Percentiles rank a stretch among this genome's conserved stretches.
phyloP scores from a whole-genome alignment of 1,140 invertebrate genomes.

The Gyrodactylus bullatarudis region DNA sequence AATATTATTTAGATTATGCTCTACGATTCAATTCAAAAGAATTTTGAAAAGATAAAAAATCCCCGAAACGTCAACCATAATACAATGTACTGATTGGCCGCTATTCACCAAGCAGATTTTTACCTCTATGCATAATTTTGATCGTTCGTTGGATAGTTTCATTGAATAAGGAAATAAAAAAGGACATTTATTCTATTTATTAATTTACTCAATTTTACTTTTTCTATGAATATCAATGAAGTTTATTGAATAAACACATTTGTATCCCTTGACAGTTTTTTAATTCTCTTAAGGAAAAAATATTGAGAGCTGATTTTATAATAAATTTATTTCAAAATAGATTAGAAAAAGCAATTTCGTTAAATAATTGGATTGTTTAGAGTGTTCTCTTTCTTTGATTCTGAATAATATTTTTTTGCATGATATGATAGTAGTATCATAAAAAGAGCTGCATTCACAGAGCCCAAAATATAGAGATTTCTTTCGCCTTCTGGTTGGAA shows the following conservation, averaged over 20 bases:
- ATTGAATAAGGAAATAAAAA: neutral
- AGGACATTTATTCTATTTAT: neutral
- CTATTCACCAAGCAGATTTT: neutral
- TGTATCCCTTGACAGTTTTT: no score
- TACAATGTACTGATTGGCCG: slow-evolving; percentile 5
- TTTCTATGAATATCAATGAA: neutral
- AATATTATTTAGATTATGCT: slow-evolving; percentile 30
- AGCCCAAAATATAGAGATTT: neutral
- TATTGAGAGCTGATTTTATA: no score
- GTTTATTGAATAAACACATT: neutral
- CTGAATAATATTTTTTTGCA: neutral
- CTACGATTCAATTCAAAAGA: slow-evolving; percentile 77
- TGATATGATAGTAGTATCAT: neutral
- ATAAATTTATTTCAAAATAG: no score
- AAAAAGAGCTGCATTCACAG: neutral
- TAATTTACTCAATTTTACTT: neutral
- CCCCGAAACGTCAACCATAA: slow-evolving; percentile 24
- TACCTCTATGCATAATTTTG: neutral
- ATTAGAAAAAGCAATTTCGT: no score
- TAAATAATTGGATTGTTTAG: neutral
- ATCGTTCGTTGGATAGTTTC: neutral
- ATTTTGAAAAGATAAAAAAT: slow-evolving; percentile 77
- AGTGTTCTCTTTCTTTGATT: neutral
- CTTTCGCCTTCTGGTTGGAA: neutral
- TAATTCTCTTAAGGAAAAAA: no score